Conservation (phyloP, 2,888 invertebrate species). For the Ormyrus nitidulus region DNA sequence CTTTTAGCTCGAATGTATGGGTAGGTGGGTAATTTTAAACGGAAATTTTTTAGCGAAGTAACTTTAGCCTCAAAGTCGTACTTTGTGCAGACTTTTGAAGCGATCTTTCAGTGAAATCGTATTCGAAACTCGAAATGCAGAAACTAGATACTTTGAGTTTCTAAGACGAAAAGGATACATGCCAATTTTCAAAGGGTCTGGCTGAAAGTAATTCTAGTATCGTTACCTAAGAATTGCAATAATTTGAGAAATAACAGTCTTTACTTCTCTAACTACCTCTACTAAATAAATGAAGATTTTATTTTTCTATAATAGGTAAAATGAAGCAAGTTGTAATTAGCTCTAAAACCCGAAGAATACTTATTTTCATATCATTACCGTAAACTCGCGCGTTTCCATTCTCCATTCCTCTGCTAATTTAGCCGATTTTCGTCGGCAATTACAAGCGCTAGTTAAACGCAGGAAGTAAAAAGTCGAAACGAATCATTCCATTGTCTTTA, state of each 20-base stretch:
- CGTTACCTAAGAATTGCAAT: conserved; percentile 12
- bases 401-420: conserved; percentile 16
- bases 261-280: too few species aligned
- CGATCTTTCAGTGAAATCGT: conserved; percentile 7
- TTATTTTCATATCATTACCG: neutral
- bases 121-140: neutral
- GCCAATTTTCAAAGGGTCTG: neutral
- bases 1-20: too few species aligned
- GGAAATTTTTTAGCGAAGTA: too few species aligned
- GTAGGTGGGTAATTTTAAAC: too few species aligned
- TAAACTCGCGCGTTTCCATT: neutral
- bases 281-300: neutral
- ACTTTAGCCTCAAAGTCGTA: too few species aligned
- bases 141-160: conserved; percentile 18
- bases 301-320: neutral
- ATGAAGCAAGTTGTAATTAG: neutral
- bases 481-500: conserved; percentile 39
- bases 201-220: conserved; percentile 6
- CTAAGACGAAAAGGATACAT: neutral
- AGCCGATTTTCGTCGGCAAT: conserved; percentile 26
- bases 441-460: conserved; percentile 18
- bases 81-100: too few species aligned
- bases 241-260: neutral
- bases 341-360: neutral
- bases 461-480: conserved; percentile 1